Conservation (phyloP, 2,888 invertebrate genomes). For the Mesorhabditis spiculigera region DNA sequence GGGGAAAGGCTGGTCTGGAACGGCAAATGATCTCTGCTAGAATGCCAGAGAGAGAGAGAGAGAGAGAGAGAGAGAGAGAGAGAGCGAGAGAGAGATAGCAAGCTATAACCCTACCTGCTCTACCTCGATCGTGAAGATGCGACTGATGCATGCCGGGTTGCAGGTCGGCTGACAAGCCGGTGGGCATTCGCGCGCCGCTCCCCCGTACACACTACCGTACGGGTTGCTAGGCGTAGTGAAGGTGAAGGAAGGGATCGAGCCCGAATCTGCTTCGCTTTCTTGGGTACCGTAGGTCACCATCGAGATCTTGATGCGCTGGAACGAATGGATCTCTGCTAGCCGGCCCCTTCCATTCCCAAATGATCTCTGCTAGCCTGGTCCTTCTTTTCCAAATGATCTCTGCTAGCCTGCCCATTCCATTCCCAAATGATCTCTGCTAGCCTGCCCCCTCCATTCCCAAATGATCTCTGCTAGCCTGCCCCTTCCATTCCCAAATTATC, state of each 20-base stretch:
- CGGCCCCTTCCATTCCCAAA: no score
- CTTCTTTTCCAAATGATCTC: no score
- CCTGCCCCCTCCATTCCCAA: no score
- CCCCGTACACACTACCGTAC: not conserved
- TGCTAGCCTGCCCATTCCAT: no score
- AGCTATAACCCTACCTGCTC: not conserved
- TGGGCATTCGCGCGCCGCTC: slow-evolving; percentile 6
- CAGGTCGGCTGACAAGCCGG: slow-evolving; percentile 16
- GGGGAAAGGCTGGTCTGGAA: slow-evolving; percentile 5
- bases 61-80: not conserved
- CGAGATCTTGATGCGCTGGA: no score
- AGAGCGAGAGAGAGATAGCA: not conserved
- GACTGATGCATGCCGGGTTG: slow-evolving; percentile 4
- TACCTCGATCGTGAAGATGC: not conserved
- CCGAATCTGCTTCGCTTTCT: not conserved
- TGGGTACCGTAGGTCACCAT: no score
- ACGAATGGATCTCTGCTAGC: no score
- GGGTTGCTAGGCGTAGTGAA: not conserved
- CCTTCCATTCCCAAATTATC: no score
- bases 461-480: no score
- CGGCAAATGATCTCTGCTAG: no score
- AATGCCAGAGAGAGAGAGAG: not conserved
- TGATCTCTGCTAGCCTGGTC: no score
- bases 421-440: no score
- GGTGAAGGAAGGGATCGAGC: not conserved